These are phyloP conservation scores for Mycetomoellerius zeteki DNA, from an alignment of 1,140 invertebrate species.

Conservation along the genomic window DNA sequence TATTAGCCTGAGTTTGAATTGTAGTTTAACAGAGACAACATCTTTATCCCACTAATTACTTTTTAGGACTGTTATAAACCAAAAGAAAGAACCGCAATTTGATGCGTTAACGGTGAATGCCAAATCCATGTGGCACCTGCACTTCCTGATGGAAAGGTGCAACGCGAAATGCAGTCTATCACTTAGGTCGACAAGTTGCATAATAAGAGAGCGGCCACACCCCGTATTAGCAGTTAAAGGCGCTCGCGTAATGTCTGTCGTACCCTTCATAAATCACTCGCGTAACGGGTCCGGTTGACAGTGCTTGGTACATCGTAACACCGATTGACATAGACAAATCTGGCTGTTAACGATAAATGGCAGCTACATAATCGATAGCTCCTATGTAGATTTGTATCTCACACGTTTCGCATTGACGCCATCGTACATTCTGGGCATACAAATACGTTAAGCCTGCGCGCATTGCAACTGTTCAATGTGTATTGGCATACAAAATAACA, in stretches of 20 bases:
- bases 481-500: not conserved
- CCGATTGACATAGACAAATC: constrained; percentile 55
- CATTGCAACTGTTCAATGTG: not conserved
- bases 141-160: constrained; percentile 17
- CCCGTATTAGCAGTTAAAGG: constrained; percentile 46
- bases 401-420: not conserved
- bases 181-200: constrained; percentile 47
- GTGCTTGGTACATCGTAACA: constrained; percentile 14
- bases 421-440: no score
- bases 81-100: not conserved
- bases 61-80: not conserved
- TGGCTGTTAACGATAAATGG: constrained; percentile 40
- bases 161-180: constrained; percentile 42
- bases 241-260: constrained; percentile 47
- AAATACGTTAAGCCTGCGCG: not conserved
- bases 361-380: constrained; percentile 12
- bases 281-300: constrained; percentile 32
- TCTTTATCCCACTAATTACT: not conserved
- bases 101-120: not conserved
- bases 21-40: not conserved
- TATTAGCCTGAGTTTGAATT: not conserved
- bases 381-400: constrained; percentile 6
- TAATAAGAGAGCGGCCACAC: constrained; percentile 47
- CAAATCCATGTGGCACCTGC: constrained; percentile 23
- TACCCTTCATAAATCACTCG: constrained; percentile 54